Base-by-base conservation (phyloP, 2,888 invertebrate species). In the Buathra laborator region DNA sequence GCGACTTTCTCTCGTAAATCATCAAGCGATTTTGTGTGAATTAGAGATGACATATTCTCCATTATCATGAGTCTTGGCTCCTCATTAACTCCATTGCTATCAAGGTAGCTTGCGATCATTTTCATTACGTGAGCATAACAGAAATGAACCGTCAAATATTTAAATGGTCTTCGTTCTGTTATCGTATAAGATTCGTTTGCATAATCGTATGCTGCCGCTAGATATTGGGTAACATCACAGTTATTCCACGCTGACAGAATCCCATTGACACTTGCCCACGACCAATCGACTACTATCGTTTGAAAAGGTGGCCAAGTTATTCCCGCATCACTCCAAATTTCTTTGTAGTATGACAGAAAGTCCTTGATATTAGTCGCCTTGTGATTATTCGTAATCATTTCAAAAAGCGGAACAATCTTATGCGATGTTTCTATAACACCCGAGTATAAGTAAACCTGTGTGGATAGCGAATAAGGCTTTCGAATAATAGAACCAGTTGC, bases 121-220 rank as follows among this genome's bases (percentile, higher is more conserved):
- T 78, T 71, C 83, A 83, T 83, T 2, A 83, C 56, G 29, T 83
- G 72, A 19, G 29, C 51, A 9, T 78, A 83, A 16, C 83, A 83
- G 5, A 78, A 56, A 16, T 72, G 78, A 5, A 83, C 19, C 3
- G 53, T 66, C 2, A 59, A 9, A 4, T 14, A 48, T 14, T n/a
- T 48, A 4, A 48, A 14, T 59, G 1, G 0, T 24, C 0, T 59
- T 32, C 3, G 24, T 29, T 12, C 59, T 0, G 59, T 59, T 10
- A n/a, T 1, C 12, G 29, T 12, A 1, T 59, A 12, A 24, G 24
- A 24, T 24, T 24, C 3, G 24, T 24, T 3, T 24, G 24, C 24
- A 24, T 24, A 24, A 3, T 24, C 24, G 12, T 59, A 29, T 3
- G 59, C 24, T 14, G n/a, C 59, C 14, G 6, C 10, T 14, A 59